Percentiles rank a stretch among this genome's conserved stretches.
phyloP scores from a whole-genome alignment of 2,113 vertebrate species.

The Ranitomeya imitator region DNA sequence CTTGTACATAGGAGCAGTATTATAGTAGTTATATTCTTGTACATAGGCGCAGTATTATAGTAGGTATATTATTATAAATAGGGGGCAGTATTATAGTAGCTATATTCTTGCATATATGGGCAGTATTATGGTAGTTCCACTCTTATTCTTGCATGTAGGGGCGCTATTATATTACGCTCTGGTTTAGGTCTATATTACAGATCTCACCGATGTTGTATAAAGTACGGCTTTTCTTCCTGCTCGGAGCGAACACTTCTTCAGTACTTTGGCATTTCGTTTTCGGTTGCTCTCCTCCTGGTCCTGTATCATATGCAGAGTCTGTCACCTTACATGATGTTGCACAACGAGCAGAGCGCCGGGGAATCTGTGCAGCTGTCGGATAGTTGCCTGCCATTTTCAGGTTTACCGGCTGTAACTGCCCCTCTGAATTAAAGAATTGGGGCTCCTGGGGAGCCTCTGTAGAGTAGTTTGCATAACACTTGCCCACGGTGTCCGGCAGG shows the following conservation, averaged over 20 bases:
- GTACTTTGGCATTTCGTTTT: conserved; percentile 60
- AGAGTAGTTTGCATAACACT: conserved; percentile 65
- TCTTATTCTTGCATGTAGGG: neutral
- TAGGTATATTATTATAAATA: too few relatives aligned
- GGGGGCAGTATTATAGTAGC: neutral
- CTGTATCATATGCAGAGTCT: conserved; percentile 27
- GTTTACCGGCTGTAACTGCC: conserved; percentile 62
- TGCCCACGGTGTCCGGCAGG: neutral
- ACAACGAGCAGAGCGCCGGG: conserved; percentile 68
- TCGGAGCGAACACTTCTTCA: conserved; percentile 58
- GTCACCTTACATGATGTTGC: conserved; percentile 49
- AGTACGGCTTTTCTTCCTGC: conserved; percentile 88
- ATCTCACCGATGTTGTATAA: conserved; percentile 83
- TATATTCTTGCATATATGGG: neutral
- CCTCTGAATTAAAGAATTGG: conserved; percentile 69
- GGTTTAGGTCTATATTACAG: neutral
- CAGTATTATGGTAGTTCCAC: neutral
- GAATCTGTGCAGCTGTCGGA: conserved; percentile 55
- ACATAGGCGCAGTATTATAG: too few relatives aligned
- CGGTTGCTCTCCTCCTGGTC: conserved; percentile 62
- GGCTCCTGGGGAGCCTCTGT: conserved; percentile 79
- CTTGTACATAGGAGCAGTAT: too few relatives aligned
- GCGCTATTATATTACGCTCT: neutral
- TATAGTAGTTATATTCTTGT: too few relatives aligned
- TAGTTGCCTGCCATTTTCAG: conserved; percentile 66